Conservation (phyloP, 2,888 invertebrate genomes). For the Dermolepida albohirtum region DNA sequence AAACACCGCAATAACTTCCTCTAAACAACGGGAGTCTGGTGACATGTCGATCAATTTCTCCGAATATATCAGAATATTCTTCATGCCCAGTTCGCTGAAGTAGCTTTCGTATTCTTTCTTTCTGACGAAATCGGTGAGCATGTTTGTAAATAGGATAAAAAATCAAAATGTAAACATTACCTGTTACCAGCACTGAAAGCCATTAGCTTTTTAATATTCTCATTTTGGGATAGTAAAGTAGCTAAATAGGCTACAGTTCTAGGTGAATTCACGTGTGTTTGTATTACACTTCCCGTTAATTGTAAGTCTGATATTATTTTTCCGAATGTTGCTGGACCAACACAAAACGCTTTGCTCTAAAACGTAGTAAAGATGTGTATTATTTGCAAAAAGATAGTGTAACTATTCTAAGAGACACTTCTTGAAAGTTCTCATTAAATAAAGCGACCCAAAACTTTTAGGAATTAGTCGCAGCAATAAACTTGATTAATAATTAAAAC, state of each 20-base stretch:
- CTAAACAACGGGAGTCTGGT: constrained; percentile 68
- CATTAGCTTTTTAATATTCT: constrained; percentile 70
- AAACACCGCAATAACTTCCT: constrained; percentile 73
- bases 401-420: no score
- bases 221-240: constrained; percentile 71
- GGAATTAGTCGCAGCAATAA: no score
- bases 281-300: constrained; percentile 79
- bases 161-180: constrained; percentile 46
- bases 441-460: no score
- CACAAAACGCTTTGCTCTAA: constrained; percentile 83
- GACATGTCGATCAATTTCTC: constrained; percentile 68
- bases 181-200: constrained; percentile 73
- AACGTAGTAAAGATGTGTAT: constrained; percentile 40
- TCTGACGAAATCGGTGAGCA: constrained; percentile 58
- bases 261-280: constrained; percentile 84
- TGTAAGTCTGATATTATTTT: constrained; percentile 75
- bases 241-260: constrained; percentile 84
- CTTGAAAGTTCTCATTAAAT: no score
- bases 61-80: constrained; percentile 67
- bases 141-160: neutral
- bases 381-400: no score
- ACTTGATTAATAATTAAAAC: no score
- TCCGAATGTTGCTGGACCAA: constrained; percentile 82
- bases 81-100: constrained; percentile 76
- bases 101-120: constrained; percentile 77